Evolutionary conservation across 2,888 invertebrate species (phyloP).

Genomic region (Sesia bembeciformis): DNA sequence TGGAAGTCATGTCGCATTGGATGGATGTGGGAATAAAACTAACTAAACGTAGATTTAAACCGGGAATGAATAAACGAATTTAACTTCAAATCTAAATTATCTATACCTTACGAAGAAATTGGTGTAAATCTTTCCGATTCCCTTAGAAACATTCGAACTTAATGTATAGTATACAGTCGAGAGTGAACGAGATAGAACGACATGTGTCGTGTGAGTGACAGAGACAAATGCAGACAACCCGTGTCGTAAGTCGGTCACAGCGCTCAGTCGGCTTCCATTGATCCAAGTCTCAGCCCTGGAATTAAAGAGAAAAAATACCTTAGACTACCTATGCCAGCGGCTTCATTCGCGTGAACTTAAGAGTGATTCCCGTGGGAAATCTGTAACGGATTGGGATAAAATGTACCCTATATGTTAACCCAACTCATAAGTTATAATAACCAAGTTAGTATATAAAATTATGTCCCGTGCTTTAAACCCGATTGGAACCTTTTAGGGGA

Average conservation of each 20-base stretch:
- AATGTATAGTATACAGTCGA: conserved; percentile 33
- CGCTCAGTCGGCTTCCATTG: background rate
- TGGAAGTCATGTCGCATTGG: conserved; percentile 54
- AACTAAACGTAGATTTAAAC: conserved; percentile 1
- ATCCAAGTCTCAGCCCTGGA: background rate
- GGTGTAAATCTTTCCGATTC: conserved; percentile 15
- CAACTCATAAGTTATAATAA: too few species aligned
- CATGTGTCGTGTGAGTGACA: conserved; percentile 50
- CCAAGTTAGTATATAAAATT: too few species aligned
- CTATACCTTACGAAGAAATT: conserved; percentile 10
- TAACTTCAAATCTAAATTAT: conserved; percentile 2
- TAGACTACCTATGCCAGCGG: too few species aligned
- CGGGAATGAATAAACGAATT: conserved; percentile 35
- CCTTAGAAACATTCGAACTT: conserved; percentile 23
- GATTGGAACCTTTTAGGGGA: too few species aligned
- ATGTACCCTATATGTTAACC: too few species aligned
- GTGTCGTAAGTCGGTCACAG: background rate
- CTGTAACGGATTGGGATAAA: too few species aligned
- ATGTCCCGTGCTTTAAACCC: too few species aligned
- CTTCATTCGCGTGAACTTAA: too few species aligned
- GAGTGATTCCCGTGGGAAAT: too few species aligned
- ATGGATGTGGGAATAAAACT: conserved; percentile 27
- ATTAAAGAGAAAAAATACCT: background rate
- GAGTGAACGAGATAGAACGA: conserved; percentile 49
- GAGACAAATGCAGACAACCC: conserved; percentile 36